phyloP scores from a whole-genome alignment of 2,113 vertebrate genomes.

The Acanthisitta chloris region DNA sequence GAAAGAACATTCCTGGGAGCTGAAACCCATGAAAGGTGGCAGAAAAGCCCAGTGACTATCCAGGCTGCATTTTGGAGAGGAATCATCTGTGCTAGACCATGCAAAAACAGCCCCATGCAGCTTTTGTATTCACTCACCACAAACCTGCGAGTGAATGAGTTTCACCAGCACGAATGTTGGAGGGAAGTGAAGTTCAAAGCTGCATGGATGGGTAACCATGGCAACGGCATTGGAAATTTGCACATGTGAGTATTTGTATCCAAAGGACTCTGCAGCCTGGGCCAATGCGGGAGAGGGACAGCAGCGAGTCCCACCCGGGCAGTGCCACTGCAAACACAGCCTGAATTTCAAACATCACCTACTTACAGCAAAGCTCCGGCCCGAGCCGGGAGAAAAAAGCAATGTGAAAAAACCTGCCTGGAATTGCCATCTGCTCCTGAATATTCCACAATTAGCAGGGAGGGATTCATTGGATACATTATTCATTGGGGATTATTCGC shows the following conservation, averaged over 20 bases:
- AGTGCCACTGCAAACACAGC: constrained; percentile 25
- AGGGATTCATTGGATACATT: constrained; percentile 33
- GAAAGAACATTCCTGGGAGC: neutral
- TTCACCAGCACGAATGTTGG: constrained; percentile 45
- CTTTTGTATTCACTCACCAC: constrained; percentile 36
- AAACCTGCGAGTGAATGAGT: constrained; percentile 41
- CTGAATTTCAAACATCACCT: constrained; percentile 64
- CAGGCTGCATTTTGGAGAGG: neutral
- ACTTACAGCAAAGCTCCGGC: neutral
- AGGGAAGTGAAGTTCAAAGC: constrained; percentile 68
- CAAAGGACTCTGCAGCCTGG: constrained; percentile 11
- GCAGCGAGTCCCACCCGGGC: neutral
- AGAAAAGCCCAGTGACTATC: neutral
- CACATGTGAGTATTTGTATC: constrained; percentile 52
- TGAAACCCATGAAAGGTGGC: neutral
- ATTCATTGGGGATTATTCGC: constrained; percentile 51
- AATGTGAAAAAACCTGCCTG: constrained; percentile 30
- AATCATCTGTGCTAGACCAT: neutral
- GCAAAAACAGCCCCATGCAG: neutral
- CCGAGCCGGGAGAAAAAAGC: neutral
- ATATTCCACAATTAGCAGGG: constrained; percentile 54
- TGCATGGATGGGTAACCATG: constrained; percentile 58
- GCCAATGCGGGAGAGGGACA: constrained; percentile 40
- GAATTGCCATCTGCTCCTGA: constrained; percentile 61
- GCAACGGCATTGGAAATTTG: constrained; percentile 58